phyloP scores from a whole-genome alignment of 2,113 vertebrate genomes.

The Erythrocercus mccallii region DNA sequence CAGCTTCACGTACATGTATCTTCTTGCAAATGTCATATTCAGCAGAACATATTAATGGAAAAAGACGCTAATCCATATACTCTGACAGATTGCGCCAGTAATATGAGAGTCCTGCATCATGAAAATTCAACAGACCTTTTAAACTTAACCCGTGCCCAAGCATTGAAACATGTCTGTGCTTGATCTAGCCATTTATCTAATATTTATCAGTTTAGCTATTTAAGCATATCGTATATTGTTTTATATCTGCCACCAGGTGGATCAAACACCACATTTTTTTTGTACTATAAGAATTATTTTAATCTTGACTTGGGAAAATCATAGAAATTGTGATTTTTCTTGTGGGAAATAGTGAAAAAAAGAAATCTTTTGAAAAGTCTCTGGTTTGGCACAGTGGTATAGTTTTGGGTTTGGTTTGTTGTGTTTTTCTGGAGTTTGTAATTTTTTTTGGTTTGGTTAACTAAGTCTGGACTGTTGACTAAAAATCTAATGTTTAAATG shows the following conservation, averaged over 20 bases:
- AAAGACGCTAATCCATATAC: not conserved
- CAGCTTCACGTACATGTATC: not conserved
- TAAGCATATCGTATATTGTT: not conserved
- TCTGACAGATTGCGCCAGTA: not conserved
- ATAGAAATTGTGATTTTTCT: not conserved
- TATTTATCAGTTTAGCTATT: not conserved
- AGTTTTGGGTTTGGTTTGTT: not conserved
- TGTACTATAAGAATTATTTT: not conserved
- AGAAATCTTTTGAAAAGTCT: not conserved
- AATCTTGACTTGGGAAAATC: not conserved
- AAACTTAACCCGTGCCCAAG: not conserved
- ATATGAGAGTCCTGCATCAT: not conserved
- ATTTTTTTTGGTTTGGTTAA: not conserved
- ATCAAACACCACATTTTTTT: not conserved
- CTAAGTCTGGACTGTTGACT: not conserved
- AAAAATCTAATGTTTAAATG: not conserved
- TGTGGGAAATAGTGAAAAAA: not conserved
- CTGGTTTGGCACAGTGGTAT: not conserved
- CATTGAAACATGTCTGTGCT: not conserved
- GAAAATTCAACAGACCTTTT: not conserved
- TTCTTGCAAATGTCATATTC: not conserved
- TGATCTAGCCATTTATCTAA: not conserved
- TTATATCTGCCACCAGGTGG: not conserved
- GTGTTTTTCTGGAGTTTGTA: not conserved
- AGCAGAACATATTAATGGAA: not conserved